Conservation (phyloP, 2,113 vertebrate genomes). For the Miniopterus natalensis region DNA sequence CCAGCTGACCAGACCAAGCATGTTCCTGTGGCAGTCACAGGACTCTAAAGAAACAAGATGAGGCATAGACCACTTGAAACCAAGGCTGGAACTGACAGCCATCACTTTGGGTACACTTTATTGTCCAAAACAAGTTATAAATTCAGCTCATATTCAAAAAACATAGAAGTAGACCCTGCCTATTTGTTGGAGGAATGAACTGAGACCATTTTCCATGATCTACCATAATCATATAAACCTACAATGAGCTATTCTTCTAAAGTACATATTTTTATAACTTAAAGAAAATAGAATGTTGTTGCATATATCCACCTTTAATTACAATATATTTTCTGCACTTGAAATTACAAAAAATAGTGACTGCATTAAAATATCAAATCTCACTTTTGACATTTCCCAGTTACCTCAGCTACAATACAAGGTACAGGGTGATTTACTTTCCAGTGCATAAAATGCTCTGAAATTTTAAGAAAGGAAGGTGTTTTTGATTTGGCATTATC, state of each 20-base stretch:
- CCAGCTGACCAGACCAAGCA: background rate
- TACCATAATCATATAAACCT: background rate
- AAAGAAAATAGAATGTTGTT: background rate
- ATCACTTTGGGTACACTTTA: background rate
- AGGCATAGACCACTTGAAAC: background rate
- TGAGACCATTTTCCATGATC: background rate
- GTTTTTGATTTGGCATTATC: background rate
- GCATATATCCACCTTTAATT: background rate
- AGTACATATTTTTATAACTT: background rate
- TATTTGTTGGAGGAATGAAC: background rate
- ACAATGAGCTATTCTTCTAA: background rate
- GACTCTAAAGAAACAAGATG: background rate
- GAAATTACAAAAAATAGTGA: background rate
- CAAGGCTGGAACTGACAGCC: background rate
- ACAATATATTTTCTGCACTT: background rate
- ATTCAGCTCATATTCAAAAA: background rate
- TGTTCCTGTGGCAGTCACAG: background rate
- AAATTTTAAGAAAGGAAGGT: background rate
- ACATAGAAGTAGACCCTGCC: background rate
- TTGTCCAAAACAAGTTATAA: background rate
- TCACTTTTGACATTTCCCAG: background rate
- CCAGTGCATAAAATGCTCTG: background rate
- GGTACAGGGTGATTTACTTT: background rate
- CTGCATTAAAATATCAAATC: background rate
- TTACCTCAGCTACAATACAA: background rate